Evolutionary conservation across 23 tunicate genomes (phyloP), one percentile per base, ranked within the genome.

Genomic region (Ciona savignyi): DNA sequence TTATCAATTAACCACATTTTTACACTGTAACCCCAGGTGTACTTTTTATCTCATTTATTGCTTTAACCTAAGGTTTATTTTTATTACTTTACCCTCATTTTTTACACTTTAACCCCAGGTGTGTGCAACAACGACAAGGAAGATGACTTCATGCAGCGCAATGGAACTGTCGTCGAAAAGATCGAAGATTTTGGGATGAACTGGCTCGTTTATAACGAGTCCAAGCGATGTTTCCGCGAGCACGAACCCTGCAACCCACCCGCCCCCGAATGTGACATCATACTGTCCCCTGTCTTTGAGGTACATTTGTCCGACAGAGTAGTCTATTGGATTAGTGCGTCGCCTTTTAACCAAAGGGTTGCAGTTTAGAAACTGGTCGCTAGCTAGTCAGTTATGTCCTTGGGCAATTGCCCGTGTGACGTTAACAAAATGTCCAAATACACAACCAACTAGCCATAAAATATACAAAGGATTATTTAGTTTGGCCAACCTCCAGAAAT

Each of bases 101-200:
- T n/a, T n/a, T n/a, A n/a, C n/a, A n/a, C n/a, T n/a, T n/a, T n/a
- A 42, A 6, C 56, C 56, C 56, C 56, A 91, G 97, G 97, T 67
- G 78, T 91, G 0, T 91, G 97, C 68, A 91, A 91, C 83, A 91
- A 91, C 66, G 86, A 85, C 70, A 91, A 84, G 67, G 74, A 83
- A 21, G 97, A 91, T 67, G 97, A 91, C 22, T 67, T 91, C 68
- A 91, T 91, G 20, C 66, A 75, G 26, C 56, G 90, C 2, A 61
- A 25, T 0, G 97, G 97, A 2, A 82, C 23, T 29, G 70, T 91
- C 62, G 85, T 71, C 11, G 34, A 76, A 24, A 83, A 91, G 31
- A 72, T 84, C 35, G 86, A 80, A 61, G 86, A 84, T 27, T 91
- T 91, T 67, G 97, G 87, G 27, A 28, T 66, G 24, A 77, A 81